A percentile compares a stretch with the other conserved stretches of the same genome.
Evolutionary conservation across 2,888 invertebrate species (phyloP).

Genomic region (Baronia brevicornis): DNA sequence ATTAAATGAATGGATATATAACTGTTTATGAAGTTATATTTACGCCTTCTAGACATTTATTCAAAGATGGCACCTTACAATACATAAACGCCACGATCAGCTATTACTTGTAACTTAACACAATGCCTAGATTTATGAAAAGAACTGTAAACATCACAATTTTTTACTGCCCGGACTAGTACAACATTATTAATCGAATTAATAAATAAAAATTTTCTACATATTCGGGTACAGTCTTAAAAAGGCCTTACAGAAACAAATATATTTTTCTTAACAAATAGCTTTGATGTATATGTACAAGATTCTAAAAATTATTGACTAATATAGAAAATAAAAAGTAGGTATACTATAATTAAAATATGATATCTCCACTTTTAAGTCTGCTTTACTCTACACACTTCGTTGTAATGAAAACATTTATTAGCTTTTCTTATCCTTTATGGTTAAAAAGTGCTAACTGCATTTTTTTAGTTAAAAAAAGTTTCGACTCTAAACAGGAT

Average conservation of each 20-base stretch:
- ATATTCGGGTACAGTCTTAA: slow-evolving; percentile 43
- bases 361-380: no score
- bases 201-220: slow-evolving; percentile 42
- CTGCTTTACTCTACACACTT: no score
- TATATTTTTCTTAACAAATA: slow-evolving; percentile 11
- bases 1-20: no score
- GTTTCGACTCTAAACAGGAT: no score
- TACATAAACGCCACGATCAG: slow-evolving; percentile 6
- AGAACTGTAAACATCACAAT: slow-evolving; percentile 26
- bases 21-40: background rate
- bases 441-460: no score
- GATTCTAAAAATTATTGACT: slow-evolving; percentile 15
- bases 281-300: slow-evolving; percentile 13
- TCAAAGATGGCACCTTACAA: slow-evolving; percentile 18
- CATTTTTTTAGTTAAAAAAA: no score
- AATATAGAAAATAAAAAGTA: slow-evolving; percentile 6
- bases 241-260: slow-evolving; percentile 14
- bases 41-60: slow-evolving; percentile 9
- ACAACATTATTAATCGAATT: slow-evolving; percentile 31
- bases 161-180: slow-evolving; percentile 42
- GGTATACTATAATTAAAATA: background rate
- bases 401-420: no score
- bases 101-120: slow-evolving; percentile 18
- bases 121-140: slow-evolving; percentile 27
- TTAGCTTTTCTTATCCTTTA: no score